phyloP scores from a whole-genome alignment of 2,888 invertebrate genomes.

The Matsumyia berberina region DNA sequence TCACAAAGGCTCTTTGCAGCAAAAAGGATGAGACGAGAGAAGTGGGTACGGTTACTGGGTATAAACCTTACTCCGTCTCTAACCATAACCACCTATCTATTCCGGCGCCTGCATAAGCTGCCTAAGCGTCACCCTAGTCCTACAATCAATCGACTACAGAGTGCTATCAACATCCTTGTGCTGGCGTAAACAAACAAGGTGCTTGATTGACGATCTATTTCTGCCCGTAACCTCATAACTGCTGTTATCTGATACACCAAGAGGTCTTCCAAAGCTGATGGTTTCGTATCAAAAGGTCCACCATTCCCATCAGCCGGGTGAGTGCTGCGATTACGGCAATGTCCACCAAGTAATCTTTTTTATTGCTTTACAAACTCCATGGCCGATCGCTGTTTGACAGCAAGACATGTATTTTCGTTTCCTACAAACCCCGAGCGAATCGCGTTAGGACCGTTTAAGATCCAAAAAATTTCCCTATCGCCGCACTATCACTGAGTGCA shows the following conservation, averaged over 20 bases:
- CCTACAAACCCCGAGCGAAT: conserved; percentile 33
- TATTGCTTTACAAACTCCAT: conserved; percentile 47
- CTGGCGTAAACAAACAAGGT: not conserved
- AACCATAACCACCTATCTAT: no score
- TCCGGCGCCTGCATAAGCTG: no score
- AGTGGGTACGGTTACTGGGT: no score
- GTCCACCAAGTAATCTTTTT: conserved; percentile 35
- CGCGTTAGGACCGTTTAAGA: conserved; percentile 52
- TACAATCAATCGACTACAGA: no score
- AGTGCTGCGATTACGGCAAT: conserved; percentile 1
- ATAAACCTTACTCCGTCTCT: no score
- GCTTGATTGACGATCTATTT: not conserved
- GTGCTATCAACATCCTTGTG: not conserved
- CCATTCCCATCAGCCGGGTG: not conserved
- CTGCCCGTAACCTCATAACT: not conserved
- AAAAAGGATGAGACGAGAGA: no score
- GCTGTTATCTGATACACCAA: conserved; percentile 13
- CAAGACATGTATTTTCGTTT: conserved; percentile 48
- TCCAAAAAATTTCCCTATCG: conserved; percentile 61
- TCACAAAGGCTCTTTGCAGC: no score
- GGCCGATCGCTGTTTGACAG: conserved; percentile 38
- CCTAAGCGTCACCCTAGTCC: no score
- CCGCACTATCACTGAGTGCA: conserved; percentile 47
- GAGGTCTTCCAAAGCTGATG: not conserved
- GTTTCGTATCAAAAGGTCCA: conserved; percentile 1